Base-by-base conservation (phyloP, 2,113 vertebrate genomes). In the Oncorhynchus keta region DNA sequence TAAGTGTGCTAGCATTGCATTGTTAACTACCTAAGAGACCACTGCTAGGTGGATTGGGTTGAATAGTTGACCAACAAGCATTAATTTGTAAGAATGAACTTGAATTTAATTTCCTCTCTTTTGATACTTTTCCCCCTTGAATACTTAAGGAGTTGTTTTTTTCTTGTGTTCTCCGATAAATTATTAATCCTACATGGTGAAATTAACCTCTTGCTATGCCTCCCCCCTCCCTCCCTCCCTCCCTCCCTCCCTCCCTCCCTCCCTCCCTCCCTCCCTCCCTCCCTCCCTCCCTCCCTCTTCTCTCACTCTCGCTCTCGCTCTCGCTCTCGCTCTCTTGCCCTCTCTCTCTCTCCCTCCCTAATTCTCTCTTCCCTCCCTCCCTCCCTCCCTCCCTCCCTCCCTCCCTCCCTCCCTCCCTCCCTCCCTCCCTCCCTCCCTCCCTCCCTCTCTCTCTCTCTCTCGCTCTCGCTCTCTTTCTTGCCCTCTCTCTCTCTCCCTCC, bases 11-110 rank as follows among this genome's bases (percentile, higher is more conserved):
- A 59, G 45, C 8, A 6, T 28, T 14, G 69, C 7, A 12, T 59
- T 61, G 20, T 61, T 51, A 83, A 73, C 51, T 55, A 18, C 51
- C 51, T 16, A 55, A 18, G 71, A 64, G 68, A 72, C 39, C 66
- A 18, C 74, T 28, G 51, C 14, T 28, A 57, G 20, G 9, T 13
- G 26, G 66, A 48, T n/a, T 22, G 26, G 20, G 18, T 18, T 73
- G 59, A 61, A 22, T 61, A 61, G 5, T 22, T 61, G n/a, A 61
- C 22, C 59, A 2, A 62, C 24, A 24, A 62, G n/a, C 20, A 22
- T 62, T 62, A 1, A 62, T 62, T 24, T 62, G 59, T 22, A 16
- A 11, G 59, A 62, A 62, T 62, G 59, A 22, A 62, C 59, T 62
- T 7, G n/a, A 62, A 24, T 62, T 62, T 22, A 32, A 26, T 69